Percentiles rank a stretch among this genome's conserved stretches.
Evolutionary conservation across 2,797 vertebrate genomes (phyloP).

Genomic region (Crenichthys baileyi): DNA sequence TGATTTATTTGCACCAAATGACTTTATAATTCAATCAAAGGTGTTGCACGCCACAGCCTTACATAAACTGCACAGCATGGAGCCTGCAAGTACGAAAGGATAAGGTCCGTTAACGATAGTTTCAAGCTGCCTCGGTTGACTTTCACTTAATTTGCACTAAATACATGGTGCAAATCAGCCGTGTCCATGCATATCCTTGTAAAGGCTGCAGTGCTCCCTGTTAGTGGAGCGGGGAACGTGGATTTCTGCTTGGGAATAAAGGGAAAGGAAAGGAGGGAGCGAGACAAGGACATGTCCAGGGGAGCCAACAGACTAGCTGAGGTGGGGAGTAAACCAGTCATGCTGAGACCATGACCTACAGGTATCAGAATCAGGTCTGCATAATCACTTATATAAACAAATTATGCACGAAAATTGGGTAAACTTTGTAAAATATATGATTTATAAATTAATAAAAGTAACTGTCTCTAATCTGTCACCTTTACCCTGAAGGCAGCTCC

Average conservation of each 20-base stretch:
- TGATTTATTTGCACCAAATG: slow-evolving; percentile 54
- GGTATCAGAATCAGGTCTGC: no score
- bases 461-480: no score
- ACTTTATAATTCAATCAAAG: slow-evolving; percentile 29
- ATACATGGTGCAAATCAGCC: slow-evolving; percentile 61
- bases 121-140: slow-evolving; percentile 36
- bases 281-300: slow-evolving; percentile 24
- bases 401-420: no score
- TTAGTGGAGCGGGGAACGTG: slow-evolving; percentile 35
- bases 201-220: slow-evolving; percentile 44
- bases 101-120: neutral
- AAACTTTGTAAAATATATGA: no score
- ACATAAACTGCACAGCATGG: slow-evolving; percentile 6
- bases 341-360: neutral
- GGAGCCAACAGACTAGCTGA: slow-evolving; percentile 54
- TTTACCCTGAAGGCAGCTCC: no score
- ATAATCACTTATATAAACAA: no score
- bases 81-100: slow-evolving; percentile 8
- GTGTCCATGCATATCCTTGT: slow-evolving; percentile 68
- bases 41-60: neutral
- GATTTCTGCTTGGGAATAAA: slow-evolving; percentile 18
- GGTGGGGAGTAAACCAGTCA: slow-evolving; percentile 12
- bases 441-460: no score
- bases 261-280: neutral
- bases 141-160: slow-evolving; percentile 66